Base-by-base conservation (phyloP, 2,888 invertebrate genomes). In the Allolobophora icterica region DNA sequence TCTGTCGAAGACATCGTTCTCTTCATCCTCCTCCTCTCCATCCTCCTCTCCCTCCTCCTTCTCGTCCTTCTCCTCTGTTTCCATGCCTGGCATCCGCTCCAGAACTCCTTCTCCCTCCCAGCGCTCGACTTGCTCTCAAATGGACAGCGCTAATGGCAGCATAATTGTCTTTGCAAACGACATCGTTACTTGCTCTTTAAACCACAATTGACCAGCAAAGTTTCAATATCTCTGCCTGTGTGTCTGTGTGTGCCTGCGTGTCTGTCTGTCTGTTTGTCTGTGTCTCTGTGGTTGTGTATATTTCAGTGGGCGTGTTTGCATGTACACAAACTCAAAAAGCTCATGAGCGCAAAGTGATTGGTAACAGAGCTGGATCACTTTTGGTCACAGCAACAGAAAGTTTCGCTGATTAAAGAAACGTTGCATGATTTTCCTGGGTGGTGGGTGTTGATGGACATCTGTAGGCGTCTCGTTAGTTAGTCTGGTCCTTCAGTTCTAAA, bases 91-190 rank as follows among this genome's bases (percentile, higher is more conserved):
- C 71, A 71, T 71, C n/a, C 30, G 30, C 71, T n/a, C n/a, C 71
- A n/a, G 30, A 71, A n/a, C 71, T n/a, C 71, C 30, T n/a, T n/a
- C 71, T n/a, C 11, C 71, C 71, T n/a, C 8, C 71, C 30, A 71
- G 30, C 71, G 71, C 71, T 71, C 71, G 71, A 11, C 11, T 71
- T 52, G 52, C 52, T 71, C 71, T 71, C 71, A 71, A 71, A 71
- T 71, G 71, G n/a, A 71, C 71, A 71, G n/a, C 71, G 71, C n/a
- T 71, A 71, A 71, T 71, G n/a, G 71, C n/a, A 71, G n/a, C 71
- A n/a, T 71, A 71, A 71, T 71, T 71, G 71, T 71, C 71, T 71
- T 71, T 71, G 71, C 71, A 3, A 71, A 71, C 71, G 30, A 71
- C 71, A 71, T 71, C 71, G 71, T 71, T 71, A 71, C 71, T 30